Evolutionary conservation across 2,113 vertebrate genomes (phyloP).

Genomic region (Bubo bubo): DNA sequence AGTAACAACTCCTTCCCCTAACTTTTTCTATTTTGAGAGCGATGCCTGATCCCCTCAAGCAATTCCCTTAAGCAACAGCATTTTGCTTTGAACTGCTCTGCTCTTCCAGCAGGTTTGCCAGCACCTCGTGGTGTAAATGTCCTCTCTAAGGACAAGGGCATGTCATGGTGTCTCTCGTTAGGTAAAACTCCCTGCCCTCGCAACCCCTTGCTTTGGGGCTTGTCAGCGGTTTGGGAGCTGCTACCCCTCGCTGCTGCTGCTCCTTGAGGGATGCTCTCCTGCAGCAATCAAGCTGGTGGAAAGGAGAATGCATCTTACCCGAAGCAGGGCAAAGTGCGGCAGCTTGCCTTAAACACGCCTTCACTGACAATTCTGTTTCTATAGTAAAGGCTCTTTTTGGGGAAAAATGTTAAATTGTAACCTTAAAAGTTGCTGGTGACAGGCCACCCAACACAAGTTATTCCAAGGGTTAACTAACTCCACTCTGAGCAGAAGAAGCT

Average conservation of each 20-base stretch:
- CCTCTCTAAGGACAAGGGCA: neutral
- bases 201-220: accelerated
- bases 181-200: neutral
- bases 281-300: accelerated
- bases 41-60: no score
- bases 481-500: neutral
- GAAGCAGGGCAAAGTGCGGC: neutral
- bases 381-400: neutral
- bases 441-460: neutral
- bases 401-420: neutral
- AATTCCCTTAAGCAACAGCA: accelerated
- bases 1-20: neutral
- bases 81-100: neutral
- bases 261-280: accelerated
- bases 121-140: accelerated
- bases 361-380: neutral
- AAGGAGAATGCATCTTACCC: neutral
- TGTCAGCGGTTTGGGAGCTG: neutral
- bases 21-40: accelerated
- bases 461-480: neutral
- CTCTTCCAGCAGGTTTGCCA: neutral
- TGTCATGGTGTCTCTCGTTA: accelerated
- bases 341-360: neutral
- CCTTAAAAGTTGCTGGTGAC: neutral
- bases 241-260: neutral